Evolutionary conservation across 2,797 vertebrate genomes (phyloP), one percentile per base, ranked within the genome.

Genomic region (Oryzias sinensis): DNA sequence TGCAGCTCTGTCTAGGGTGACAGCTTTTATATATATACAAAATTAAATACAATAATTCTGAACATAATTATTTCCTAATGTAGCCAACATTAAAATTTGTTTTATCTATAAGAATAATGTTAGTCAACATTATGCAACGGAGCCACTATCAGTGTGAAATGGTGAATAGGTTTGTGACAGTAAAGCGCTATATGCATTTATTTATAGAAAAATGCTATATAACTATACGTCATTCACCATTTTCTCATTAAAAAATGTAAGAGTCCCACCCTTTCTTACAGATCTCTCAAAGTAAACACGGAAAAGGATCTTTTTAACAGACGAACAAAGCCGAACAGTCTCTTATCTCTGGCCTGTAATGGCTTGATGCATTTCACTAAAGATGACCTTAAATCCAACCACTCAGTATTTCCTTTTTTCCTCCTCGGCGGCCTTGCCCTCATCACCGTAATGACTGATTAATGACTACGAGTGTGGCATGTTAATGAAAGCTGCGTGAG

Each of bases 311-410:
- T 14, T 57, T 68, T 55, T 40, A 63, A 55, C 33, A 1, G 11
- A 24, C 49, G n/a, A 70, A 42, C 20, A 54, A 52, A 48, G 18
- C 53, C 22, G 6, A 6, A n/a, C 48, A 41, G 42, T 46, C 22
- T 16, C 29, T 56, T 50, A 42, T 62, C 42, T 51, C 49, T 56
- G 44, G 5, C 15, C 44, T 50, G 55, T 60, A 57, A 59, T 24
- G 54, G 50, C 60, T 50, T 20, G 11, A 62, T 57, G 52, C 43
- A 33, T 49, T 63, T 75, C 53, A 64, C 7, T 49, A 41, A 56
- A 33, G 41, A 62, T 65, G 59, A 62, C 62, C 58, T 72, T 58
- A 62, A 70, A 72, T 68, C 27, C 37, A 52, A 33, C 49, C 56
- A 49, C 37, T 68, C 41, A 64, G 56, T 61, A 61, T 59, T 49